Base-by-base conservation (phyloP, 2,888 invertebrate species). In the Cantharis flavilabris region DNA sequence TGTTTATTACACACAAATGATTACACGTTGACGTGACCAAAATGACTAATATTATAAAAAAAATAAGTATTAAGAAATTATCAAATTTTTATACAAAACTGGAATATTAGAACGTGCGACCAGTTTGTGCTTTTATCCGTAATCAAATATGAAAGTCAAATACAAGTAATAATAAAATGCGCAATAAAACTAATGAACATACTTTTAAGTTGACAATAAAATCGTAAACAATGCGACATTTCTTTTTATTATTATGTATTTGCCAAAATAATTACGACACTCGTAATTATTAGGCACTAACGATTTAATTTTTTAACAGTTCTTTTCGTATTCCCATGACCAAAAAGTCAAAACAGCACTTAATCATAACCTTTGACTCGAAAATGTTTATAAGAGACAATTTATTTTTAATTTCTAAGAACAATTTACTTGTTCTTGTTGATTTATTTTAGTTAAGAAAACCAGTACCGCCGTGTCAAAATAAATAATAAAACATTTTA, bases 141-240 rank as follows among this genome's bases (percentile, higher is more conserved):
- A 69, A 72, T 76, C 67, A 62, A 75, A 75, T 76, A 75, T 62
- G 74, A 70, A 70, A 74, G 69, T 62, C 26, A 63, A 65, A 70
- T 18, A 62, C 23, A 69, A 63, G 72, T 72, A 69, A 75, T 72
- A 72, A 75, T 67, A 67, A 77, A 73, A 73, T 28, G 63, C 23
- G 75, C 69, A 74, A 74, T 77, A 77, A 77, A 77, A 28, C 71
- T 77, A 77, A 77, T 74, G 77, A 75, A 64, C 71, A 70, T 71
- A 69, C 65, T 76, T 76, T 23, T 70, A 70, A 75, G 69, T 73
- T 71, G 73, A 71, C 73, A 69, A 76, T 78, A 76, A 76, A 76
- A 75, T 64, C n/a, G 33, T 72, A 78, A 78, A 78, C 78, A 78
- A 78, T 78, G 78, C 73, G 73, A 76, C 76, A 76, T 76, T 69